Conservation (phyloP, 2,888 invertebrate species). For the Melanostoma scalare region DNA sequence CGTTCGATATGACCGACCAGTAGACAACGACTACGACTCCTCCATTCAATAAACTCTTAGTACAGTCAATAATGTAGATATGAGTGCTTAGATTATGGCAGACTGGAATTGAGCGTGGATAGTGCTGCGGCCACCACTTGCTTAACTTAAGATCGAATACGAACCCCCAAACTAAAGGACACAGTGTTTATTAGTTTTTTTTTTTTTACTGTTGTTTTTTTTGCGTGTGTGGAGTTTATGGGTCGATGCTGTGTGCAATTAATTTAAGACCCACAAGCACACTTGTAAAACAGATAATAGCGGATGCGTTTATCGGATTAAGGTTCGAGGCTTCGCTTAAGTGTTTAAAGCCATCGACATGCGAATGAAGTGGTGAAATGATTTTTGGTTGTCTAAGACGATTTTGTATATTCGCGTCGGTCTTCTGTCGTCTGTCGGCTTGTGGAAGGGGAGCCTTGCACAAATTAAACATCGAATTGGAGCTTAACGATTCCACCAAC, state of each 20-base stretch:
- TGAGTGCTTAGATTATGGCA: conserved; percentile 50
- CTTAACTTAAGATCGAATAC: conserved; percentile 10
- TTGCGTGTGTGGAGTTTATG: conserved; percentile 66
- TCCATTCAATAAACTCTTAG: conserved; percentile 20
- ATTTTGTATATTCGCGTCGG: neutral
- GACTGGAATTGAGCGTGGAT: conserved; percentile 42
- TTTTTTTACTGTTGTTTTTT: neutral
- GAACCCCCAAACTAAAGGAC: too few species aligned
- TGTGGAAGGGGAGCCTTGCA: neutral
- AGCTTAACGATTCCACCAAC: conserved; percentile 38
- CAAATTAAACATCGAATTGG: conserved; percentile 53
- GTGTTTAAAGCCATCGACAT: neutral
- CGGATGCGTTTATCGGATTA: conserved; percentile 52
- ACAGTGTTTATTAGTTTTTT: too few species aligned
- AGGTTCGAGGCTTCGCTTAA: conserved; percentile 54
- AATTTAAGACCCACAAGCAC: conserved; percentile 60
- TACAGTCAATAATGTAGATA: conserved; percentile 44
- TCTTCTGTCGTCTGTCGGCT: neutral
- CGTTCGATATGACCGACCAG: conserved; percentile 21
- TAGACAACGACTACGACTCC: conserved; percentile 10
- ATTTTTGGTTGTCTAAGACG: neutral
- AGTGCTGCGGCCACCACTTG: conserved; percentile 24
- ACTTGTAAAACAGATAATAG: conserved; percentile 54
- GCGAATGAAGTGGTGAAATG: neutral
- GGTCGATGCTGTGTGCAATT: conserved; percentile 56